phyloP scores from a whole-genome alignment of 2,888 invertebrate species.

The Homarus gammarus region DNA sequence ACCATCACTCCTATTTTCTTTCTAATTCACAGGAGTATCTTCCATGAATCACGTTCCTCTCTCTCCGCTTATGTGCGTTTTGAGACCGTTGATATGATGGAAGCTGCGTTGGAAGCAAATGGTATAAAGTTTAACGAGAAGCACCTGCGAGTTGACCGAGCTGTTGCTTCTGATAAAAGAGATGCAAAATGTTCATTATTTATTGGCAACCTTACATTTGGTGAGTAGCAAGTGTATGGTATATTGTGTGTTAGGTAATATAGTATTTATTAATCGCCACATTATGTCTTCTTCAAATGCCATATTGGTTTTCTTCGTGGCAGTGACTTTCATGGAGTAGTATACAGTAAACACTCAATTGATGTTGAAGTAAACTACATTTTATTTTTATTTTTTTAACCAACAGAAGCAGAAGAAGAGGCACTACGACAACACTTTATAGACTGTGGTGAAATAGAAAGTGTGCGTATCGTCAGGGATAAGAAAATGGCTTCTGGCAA shows the following conservation, averaged over 20 bases:
- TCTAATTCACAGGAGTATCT: constrained; percentile 19
- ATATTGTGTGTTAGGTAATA: no score
- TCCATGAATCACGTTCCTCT: constrained; percentile 35
- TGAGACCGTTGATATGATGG: constrained; percentile 15
- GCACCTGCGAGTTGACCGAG: constrained; percentile 39
- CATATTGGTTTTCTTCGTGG: no score
- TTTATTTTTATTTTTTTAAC: background rate
- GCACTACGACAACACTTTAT: constrained; percentile 23
- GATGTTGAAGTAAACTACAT: no score
- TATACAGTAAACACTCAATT: no score
- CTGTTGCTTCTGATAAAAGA: background rate
- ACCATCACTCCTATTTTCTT: no score
- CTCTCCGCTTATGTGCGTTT: constrained; percentile 42
- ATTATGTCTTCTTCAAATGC: no score
- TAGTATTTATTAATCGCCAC: no score
- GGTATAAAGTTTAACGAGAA: constrained; percentile 2
- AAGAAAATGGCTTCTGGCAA: constrained; percentile 43
- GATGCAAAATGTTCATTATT: constrained; percentile 34
- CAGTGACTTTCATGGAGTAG: no score
- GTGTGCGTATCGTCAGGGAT: constrained; percentile 53
- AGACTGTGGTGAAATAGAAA: constrained; percentile 56
- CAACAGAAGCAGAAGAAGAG: constrained; percentile 56
- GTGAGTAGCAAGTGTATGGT: constrained; percentile 13
- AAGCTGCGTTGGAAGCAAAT: constrained; percentile 46
- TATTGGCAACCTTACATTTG: constrained; percentile 53